A percentile compares a stretch with the other conserved stretches of the same genome.
phyloP scores from a whole-genome alignment of 2,113 vertebrate genomes.

The Brienomyrus brachyistius region DNA sequence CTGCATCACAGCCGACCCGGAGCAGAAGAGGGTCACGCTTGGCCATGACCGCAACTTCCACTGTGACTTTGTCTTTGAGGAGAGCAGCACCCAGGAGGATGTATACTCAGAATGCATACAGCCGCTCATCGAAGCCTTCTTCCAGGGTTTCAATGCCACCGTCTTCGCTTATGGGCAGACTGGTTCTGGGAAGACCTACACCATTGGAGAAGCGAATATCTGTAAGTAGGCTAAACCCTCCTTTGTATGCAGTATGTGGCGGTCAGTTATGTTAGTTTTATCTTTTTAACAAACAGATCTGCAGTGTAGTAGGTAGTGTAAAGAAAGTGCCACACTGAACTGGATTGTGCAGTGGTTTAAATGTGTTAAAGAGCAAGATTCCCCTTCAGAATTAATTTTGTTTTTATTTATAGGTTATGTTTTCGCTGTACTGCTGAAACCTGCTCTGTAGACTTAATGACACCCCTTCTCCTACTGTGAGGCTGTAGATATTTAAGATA shows the following conservation, averaged over 20 bases:
- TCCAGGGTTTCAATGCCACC: conserved; percentile 87
- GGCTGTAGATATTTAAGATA: background rate
- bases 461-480: background rate
- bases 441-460: background rate
- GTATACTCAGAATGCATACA: conserved; percentile 77
- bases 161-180: conserved; percentile 94
- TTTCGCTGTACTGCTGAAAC: background rate
- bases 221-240: conserved; percentile 64
- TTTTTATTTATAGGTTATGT: background rate
- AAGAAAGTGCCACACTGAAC: background rate
- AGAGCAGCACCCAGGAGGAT: conserved; percentile 71
- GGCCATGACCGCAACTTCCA: conserved; percentile 77
- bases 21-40: conserved; percentile 61
- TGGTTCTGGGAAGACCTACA: conserved; percentile 90
- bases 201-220: conserved; percentile 85
- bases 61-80: conserved; percentile 75
- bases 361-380: background rate
- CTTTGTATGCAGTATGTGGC: background rate
- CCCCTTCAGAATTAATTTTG: background rate
- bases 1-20: conserved; percentile 69
- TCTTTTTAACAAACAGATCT: background rate
- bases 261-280: background rate
- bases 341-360: background rate
- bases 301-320: background rate
- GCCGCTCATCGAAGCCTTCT: conserved; percentile 82